Evolutionary conservation across 1,140 invertebrate genomes (phyloP), one percentile per base, ranked within the genome.

Genomic region (Antheraea pernyi): DNA sequence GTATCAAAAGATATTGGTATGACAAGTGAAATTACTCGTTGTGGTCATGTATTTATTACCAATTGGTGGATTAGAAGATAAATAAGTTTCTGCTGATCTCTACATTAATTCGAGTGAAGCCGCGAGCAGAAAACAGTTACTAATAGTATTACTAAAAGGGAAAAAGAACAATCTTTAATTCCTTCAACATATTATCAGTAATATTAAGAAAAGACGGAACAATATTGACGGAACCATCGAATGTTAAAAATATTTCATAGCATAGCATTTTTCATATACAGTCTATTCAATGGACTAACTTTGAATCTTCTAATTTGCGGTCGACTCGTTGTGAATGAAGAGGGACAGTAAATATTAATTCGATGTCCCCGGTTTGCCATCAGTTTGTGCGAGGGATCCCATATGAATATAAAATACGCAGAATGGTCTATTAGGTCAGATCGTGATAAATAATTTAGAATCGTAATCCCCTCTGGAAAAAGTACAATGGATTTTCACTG

Each of bases 311-410:
- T 67, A 68, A 73, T 69, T 70, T 70, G 68, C 18, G 22, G 72
- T 53, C 65, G 65, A 60, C 65, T 70, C 66, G 39, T 30, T n/a
- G 66, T 18, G 72, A 37, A 73, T 70, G 68, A 70, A 73, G 68
- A 66, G 66, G 67, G 65, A 70, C 65, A 70, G 65, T 68, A 70
- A 69, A 70, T 70, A 70, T 70, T 65, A 70, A 70, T 70, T 69
- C 71, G 68, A 69, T 48, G 67, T 69, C 59, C 65, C 71, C 59
- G 53, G 64, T 65, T 65, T 48, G 7, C 70, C 62, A 69, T 63
- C 37, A 42, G n/a, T 65, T 59, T 16, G 64, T 67, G 30, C 30
- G 65, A 67, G 59, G 63, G 11, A n/a, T 39, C 46, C 46, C 7
- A 39, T 69, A 73, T 67, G 71, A 73, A 69, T 73, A 70, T 46